phyloP scores from a whole-genome alignment of 1,140 invertebrate species.

The Carcinoscorpius rotundicauda region DNA sequence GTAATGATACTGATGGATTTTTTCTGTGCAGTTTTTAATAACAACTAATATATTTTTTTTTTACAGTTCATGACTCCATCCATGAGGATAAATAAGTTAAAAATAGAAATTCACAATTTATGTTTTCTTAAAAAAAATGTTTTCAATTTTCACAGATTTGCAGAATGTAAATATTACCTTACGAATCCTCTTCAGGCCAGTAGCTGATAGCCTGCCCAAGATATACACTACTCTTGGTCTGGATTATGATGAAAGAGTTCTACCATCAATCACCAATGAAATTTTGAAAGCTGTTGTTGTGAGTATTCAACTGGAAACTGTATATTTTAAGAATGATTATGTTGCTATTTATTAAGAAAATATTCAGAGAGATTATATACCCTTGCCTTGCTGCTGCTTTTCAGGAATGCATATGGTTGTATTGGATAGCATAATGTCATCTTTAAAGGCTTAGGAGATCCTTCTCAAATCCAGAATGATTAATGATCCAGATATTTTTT shows the following conservation, averaged over 20 bases:
- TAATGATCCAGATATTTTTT: too few relatives aligned
- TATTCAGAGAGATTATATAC: neutral
- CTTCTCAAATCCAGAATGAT: too few relatives aligned
- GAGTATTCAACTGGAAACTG: slow-evolving; percentile 23
- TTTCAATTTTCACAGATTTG: slow-evolving; percentile 54
- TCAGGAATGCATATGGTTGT: too few relatives aligned
- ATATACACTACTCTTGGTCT: slow-evolving; percentile 93
- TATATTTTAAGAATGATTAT: neutral
- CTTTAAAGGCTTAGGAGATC: too few relatives aligned
- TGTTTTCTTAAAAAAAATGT: slow-evolving; percentile 3
- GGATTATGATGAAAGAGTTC: slow-evolving; percentile 96
- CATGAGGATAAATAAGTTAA: too few relatives aligned
- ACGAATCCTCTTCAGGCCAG: slow-evolving; percentile 90
- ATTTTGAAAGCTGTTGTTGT: slow-evolving; percentile 95
- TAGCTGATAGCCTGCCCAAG: slow-evolving; percentile 68
- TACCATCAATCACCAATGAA: slow-evolving; percentile 98
- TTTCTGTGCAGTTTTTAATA: too few relatives aligned
- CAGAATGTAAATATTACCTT: slow-evolving; percentile 99
- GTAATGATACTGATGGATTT: too few relatives aligned
- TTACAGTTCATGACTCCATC: too few relatives aligned
- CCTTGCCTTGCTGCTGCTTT: too few relatives aligned
- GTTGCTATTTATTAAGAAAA: slow-evolving; percentile 1
- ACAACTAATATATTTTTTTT: too few relatives aligned
- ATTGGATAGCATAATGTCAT: too few relatives aligned
- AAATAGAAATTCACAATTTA: neutral